A percentile compares a stretch with the other conserved stretches of the same genome.
Conservation (phyloP, 2,113 vertebrate species). For the Pelodiscus sinensis region DNA sequence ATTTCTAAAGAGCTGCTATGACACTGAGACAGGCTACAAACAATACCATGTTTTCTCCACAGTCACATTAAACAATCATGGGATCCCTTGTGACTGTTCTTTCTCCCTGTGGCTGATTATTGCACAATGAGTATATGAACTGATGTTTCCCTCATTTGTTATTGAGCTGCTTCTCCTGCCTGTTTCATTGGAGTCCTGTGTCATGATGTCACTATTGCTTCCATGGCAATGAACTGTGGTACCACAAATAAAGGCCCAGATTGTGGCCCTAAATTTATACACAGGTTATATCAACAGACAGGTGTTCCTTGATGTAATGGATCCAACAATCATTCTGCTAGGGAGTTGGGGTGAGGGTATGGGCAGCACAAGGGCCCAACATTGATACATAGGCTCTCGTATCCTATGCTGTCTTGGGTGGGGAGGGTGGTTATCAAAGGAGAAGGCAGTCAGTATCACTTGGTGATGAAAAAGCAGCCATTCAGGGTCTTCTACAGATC, state of each 20-base stretch:
- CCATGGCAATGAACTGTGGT: neutral
- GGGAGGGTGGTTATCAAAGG: no score
- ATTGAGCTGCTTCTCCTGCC: neutral
- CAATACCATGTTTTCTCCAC: neutral
- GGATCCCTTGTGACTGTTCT: neutral
- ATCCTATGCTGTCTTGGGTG: neutral
- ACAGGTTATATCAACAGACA: neutral
- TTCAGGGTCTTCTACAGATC: no score
- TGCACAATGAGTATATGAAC: neutral
- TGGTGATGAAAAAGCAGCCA: no score
- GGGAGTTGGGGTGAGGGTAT: neutral
- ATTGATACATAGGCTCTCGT: neutral
- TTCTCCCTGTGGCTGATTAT: neutral
- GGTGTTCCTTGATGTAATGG: neutral
- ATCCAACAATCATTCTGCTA: neutral
- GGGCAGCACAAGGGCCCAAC: neutral
- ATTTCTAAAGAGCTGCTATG: neutral
- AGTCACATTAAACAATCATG: neutral
- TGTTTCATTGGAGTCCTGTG: neutral
- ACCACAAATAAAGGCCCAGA: neutral
- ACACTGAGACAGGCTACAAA: neutral
- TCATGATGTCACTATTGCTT: neutral
- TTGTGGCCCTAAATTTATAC: neutral
- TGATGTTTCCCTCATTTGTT: neutral
- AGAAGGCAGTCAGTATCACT: no score